Percentiles rank a stretch among this genome's conserved stretches.
These are phyloP conservation scores for Eulemur albifrons DNA, from an alignment of 2,797 vertebrate species.

Conservation along the genomic window DNA sequence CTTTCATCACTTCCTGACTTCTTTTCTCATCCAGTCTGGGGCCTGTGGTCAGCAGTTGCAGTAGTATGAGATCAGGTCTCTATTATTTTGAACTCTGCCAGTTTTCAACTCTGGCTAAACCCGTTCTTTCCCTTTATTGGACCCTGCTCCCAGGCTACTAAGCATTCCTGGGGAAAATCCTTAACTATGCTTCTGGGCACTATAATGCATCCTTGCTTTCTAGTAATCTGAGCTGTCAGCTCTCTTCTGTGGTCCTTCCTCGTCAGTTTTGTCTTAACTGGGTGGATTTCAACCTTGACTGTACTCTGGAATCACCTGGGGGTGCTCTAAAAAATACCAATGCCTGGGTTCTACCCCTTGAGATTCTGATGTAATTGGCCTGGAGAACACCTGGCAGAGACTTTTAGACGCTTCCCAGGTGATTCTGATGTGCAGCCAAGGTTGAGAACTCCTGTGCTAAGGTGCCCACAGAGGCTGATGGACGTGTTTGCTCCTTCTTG, in stretches of 20 bases:
- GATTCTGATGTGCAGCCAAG: neutral
- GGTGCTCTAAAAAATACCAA: neutral
- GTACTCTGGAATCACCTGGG: neutral
- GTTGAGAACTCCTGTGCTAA: neutral
- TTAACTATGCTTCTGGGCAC: neutral
- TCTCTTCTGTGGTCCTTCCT: neutral
- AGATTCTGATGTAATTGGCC: neutral
- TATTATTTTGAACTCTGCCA: neutral
- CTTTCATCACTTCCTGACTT: neutral
- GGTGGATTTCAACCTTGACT: neutral
- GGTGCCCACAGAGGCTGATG: neutral
- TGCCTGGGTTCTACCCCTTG: neutral
- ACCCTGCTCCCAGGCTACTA: neutral
- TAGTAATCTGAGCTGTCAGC: neutral
- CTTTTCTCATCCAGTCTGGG: neutral
- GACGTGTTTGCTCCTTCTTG: neutral
- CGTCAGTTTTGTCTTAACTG: neutral
- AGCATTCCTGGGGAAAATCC: neutral
- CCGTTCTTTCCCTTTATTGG: neutral
- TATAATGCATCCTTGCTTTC: neutral
- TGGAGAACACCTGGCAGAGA: neutral
- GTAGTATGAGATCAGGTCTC: neutral
- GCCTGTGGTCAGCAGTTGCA: neutral
- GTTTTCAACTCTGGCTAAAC: conserved; percentile 1
- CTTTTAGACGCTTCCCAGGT: neutral